These are phyloP conservation scores for Ormyrus nitidulus DNA, from an alignment of 2,888 invertebrate genomes.

Conservation along the genomic window DNA sequence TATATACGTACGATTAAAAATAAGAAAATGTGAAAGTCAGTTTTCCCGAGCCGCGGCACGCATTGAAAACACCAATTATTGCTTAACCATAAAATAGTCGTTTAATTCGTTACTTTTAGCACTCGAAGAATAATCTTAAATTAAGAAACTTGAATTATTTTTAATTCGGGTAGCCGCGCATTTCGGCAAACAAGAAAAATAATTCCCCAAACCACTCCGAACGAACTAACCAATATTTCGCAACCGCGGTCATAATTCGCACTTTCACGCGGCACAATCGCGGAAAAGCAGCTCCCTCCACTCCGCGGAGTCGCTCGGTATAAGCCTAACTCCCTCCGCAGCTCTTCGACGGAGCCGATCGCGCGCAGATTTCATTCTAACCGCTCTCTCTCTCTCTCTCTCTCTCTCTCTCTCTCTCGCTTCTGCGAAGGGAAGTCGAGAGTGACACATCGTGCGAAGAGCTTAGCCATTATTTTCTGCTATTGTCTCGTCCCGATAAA, in stretches of 20 bases:
- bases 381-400: not conserved
- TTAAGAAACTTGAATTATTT: too few species aligned
- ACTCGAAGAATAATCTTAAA: too few species aligned
- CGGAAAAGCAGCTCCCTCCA: not conserved
- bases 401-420: not conserved
- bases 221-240: too few species aligned
- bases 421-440: not conserved
- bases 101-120: too few species aligned
- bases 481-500: slow-evolving; percentile 37
- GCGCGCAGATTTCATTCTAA: slow-evolving; percentile 1
- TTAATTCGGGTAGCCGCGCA: too few species aligned
- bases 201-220: too few species aligned
- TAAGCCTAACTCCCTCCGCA: not conserved
- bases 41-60: too few species aligned
- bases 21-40: too few species aligned
- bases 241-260: not conserved
- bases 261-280: not conserved
- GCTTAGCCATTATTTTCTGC: slow-evolving; percentile 1
- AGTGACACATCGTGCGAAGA: slow-evolving; percentile 42
- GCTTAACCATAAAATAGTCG: too few species aligned
- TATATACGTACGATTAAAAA: not conserved
- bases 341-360: not conserved
- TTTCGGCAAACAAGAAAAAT: too few species aligned
- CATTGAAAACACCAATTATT: too few species aligned
- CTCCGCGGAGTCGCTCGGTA: not conserved